Base-by-base conservation (phyloP, 2,888 invertebrate species). In the Scaptomyza parva region DNA sequence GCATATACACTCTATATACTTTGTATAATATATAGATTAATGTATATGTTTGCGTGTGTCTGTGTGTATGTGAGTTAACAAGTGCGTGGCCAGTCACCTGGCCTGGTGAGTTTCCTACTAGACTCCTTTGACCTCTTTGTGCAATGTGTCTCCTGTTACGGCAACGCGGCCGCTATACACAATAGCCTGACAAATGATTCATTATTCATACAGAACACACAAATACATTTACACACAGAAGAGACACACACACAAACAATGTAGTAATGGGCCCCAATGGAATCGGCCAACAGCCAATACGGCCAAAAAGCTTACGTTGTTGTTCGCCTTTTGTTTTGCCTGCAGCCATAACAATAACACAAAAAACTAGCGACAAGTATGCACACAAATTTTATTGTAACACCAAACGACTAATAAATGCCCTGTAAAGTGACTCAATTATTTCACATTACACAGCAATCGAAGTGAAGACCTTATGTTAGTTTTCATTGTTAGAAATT, bases 181-280 rank as follows among this genome's bases (percentile, higher is more conserved):
- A 76, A 80, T 63, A 66, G 65, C 48, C 77, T 65, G 76, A 72
- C 89, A 85, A 88, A 88, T 85, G 86, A 86, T 85, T 88, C 83
- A 88, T 85, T 85, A 88, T 85, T 88, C 86, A 85, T 85, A 84
- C 44, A 65, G 53, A 66, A 47, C 52, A 69, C 14, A 54, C 33
- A 54, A 24, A 20, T 52, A 62, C 53, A 61, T 28, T 33, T 50
- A 45, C 35, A 45, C 43, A 53, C 41, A 33, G 44, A 30, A 59
- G 40, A 60, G 41, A 59, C 53, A 33, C 48, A 33, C 22, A 28
- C 53, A 48, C 28, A 53, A 24, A 63, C 35, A 48, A 37, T 41
- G 41, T 40, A 48, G 44, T 70, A 84, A 86, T 84, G 70, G 71
- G 54, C 48, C 82, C 88, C 88, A 60, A 43, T 61, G 85, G 82